Percentiles rank a stretch among this genome's conserved stretches.
phyloP scores from a whole-genome alignment of 2,797 vertebrate genomes.

The Myotis daubentonii region DNA sequence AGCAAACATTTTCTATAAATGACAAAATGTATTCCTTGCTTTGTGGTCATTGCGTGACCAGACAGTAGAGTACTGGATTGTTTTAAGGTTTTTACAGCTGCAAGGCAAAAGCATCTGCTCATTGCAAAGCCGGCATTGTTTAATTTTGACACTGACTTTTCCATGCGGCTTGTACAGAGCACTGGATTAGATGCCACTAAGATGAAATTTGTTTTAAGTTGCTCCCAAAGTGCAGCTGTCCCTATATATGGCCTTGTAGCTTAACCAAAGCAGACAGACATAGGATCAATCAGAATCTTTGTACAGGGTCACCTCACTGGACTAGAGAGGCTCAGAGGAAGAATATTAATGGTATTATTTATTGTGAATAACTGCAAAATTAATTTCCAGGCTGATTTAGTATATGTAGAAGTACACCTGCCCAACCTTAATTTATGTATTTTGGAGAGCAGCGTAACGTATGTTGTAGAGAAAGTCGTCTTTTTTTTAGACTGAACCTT shows the following conservation, averaged over 20 bases:
- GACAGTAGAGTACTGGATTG: conserved; percentile 97
- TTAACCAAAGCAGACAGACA: conserved; percentile 85
- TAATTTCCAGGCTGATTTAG: conserved; percentile 72
- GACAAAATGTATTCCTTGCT: conserved; percentile 90
- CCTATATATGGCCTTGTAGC: conserved; percentile 82
- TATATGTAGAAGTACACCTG: background rate
- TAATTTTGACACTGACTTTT: conserved; percentile 92
- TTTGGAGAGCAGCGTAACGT: background rate
- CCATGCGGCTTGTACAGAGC: conserved; percentile 88
- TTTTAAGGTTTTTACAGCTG: conserved; percentile 96
- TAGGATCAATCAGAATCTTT: conserved; percentile 85
- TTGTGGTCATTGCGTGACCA: conserved; percentile 97
- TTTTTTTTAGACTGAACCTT: background rate
- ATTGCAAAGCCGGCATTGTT: conserved; percentile 98
- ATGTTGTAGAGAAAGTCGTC: background rate
- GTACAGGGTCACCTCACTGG: conserved; percentile 81
- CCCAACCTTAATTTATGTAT: background rate
- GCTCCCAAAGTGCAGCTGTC: conserved; percentile 88
- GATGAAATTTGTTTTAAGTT: conserved; percentile 90
- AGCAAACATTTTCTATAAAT: conserved; percentile 95
- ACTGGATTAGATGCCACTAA: conserved; percentile 89
- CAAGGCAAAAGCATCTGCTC: conserved; percentile 98
- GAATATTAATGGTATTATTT: conserved; percentile 84
- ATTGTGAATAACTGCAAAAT: conserved; percentile 77
- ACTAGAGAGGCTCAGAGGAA: conserved; percentile 77